These are phyloP conservation scores for Nixonia krombeini DNA, from an alignment of 1,140 invertebrate species.

Conservation along the genomic window DNA sequence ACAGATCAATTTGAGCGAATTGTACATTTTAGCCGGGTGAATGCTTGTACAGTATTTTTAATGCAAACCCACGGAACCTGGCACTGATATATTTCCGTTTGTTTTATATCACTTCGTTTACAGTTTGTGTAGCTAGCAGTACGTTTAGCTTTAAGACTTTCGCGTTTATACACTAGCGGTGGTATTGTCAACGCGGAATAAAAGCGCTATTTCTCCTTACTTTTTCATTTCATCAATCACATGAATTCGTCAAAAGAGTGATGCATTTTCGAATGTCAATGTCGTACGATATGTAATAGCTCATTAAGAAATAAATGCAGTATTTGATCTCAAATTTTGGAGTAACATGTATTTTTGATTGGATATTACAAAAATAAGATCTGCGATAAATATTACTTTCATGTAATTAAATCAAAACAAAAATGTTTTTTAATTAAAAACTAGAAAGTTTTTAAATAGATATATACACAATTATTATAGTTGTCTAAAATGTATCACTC, in stretches of 20 bases:
- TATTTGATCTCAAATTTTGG: too few species aligned
- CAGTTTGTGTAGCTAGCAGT: not conserved
- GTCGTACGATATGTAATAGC: too few species aligned
- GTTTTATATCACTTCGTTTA: slow-evolving; percentile 11
- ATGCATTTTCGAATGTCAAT: not conserved
- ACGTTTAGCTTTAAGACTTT: slow-evolving; percentile 5
- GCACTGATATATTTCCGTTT: slow-evolving; percentile 38
- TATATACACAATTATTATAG: too few species aligned
- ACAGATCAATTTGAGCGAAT: slow-evolving; percentile 49
- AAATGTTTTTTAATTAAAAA: too few species aligned
- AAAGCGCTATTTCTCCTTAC: not conserved
- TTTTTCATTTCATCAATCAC: not conserved
- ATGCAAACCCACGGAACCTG: slow-evolving; percentile 52
- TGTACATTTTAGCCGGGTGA: slow-evolving; percentile 58
- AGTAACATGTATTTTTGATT: too few species aligned
- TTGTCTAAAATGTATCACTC: not conserved
- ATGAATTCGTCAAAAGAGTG: not conserved
- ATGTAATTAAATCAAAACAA: too few species aligned
- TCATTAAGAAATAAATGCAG: too few species aligned
- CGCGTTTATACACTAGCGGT: not conserved
- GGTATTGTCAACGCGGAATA: not conserved
- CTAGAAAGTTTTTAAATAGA: too few species aligned
- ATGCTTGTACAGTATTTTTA: slow-evolving; percentile 67
- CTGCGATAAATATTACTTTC: too few species aligned
- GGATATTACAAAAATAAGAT: too few species aligned